phyloP scores from a whole-genome alignment of 2,113 vertebrate species.

The Anarhynchus alexandrinus region DNA sequence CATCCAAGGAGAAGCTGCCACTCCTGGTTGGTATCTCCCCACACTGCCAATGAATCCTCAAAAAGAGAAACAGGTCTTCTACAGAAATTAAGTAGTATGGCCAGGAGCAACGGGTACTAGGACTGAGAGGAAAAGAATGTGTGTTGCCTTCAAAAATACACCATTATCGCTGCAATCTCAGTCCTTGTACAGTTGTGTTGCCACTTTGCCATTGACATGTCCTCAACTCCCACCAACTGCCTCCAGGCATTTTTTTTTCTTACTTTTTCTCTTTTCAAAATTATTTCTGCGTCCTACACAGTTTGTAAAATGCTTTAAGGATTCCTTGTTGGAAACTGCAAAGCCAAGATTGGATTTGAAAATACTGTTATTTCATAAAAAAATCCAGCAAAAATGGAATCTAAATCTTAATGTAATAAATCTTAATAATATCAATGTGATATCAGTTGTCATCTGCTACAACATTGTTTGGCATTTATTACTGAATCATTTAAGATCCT shows the following conservation, averaged over 20 bases:
- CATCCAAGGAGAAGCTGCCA: not conserved
- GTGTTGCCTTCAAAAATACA: not conserved
- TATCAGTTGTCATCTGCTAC: not conserved
- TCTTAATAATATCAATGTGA: not conserved
- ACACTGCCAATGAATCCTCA: not conserved
- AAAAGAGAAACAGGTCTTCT: not conserved
- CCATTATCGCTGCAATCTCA: not conserved
- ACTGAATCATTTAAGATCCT: slow-evolving; percentile 5
- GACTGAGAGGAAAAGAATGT: not conserved
- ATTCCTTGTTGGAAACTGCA: not conserved
- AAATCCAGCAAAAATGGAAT: not conserved
- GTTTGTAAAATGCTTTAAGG: not conserved
- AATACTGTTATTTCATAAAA: not conserved
- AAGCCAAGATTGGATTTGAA: not conserved
- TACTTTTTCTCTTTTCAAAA: not conserved
- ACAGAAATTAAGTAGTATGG: not conserved
- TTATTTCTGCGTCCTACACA: not conserved
- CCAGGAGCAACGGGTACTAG: not conserved
- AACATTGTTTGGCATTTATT: not conserved
- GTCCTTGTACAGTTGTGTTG: not conserved
- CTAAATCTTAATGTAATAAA: not conserved
- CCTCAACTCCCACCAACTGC: not conserved
- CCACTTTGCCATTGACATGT: not conserved
- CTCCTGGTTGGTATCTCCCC: not conserved
- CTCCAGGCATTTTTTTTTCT: not conserved